Conservation (phyloP, 1,140 invertebrate species). For the Rhagoletis pomonella region DNA sequence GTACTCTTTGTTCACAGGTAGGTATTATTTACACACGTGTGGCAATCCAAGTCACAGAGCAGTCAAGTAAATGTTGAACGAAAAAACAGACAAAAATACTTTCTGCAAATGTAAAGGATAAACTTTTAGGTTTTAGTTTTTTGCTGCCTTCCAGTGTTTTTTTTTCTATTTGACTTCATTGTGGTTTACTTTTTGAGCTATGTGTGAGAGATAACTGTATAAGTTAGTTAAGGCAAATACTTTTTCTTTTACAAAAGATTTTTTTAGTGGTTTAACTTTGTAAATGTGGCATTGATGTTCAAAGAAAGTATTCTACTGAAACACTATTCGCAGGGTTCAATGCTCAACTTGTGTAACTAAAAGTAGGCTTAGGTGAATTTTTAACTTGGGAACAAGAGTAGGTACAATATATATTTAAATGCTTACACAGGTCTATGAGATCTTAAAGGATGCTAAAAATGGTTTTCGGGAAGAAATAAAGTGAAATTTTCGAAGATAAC, state of each 20-base stretch:
- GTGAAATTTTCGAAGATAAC: too few species aligned
- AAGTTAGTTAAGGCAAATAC: constrained; percentile 9
- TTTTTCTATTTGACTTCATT: constrained; percentile 10
- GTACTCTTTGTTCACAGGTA: constrained; percentile 29
- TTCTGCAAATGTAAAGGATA: not conserved
- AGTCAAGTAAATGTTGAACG: not conserved
- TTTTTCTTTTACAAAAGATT: constrained; percentile 1
- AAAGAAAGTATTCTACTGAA: constrained; percentile 35
- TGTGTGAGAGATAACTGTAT: constrained; percentile 31
- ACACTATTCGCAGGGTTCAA: not conserved
- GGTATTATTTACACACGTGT: constrained; percentile 46
- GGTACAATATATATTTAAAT: too few species aligned
- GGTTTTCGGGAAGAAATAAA: too few species aligned
- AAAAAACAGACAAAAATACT: not conserved
- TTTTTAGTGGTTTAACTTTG: constrained; percentile 18
- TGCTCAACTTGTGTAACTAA: not conserved
- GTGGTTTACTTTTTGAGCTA: constrained; percentile 13
- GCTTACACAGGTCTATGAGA: too few species aligned
- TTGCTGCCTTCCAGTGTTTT: not conserved
- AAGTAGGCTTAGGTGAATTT: too few species aligned
- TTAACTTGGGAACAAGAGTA: too few species aligned
- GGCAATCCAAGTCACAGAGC: constrained; percentile 38
- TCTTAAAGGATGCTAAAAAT: too few species aligned
- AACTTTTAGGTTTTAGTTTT: constrained; percentile 14
- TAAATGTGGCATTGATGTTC: not conserved